Evolutionary conservation across 1,140 invertebrate species (phyloP), one percentile per base, ranked within the genome.

Genomic region (Teleogryllus occipitalis): DNA sequence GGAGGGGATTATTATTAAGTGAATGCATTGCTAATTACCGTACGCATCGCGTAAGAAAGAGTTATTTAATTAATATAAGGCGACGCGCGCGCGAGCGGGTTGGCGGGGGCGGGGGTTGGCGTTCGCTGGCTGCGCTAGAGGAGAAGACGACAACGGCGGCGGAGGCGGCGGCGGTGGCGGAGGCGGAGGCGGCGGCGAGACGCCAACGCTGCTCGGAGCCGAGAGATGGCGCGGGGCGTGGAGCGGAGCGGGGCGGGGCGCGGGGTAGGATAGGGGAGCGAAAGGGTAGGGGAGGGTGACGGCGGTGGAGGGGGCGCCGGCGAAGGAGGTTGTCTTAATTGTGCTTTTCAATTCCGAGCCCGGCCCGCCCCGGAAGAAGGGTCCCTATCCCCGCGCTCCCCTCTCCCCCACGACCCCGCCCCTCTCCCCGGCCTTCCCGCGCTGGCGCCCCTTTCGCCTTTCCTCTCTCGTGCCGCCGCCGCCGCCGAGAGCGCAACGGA

Each of bases 1-100:
- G 77, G 78, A 74, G 39, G 84, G 84, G 83, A 86, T 80, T 80
- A 80, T 80, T 80, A 80, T 80, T 80, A 80, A 80, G 73, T 80
- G 75, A 80, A 80, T 80, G 79, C 79, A 80, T 54, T 80, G 79
- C 79, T 80, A 80, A 80, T 80, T 80, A 80, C 79, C 79, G 78
- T 47, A 80, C 76, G 75, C 21, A 47, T 47, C 10, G 75, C 47
- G 27, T 48, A 77, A 47, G 75, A 80, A 80, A 80, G 79, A 80
- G 79, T 80, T 80, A 80, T 80, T 80, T 80, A 80, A 80, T 80
- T 80, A 80, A 80, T 80, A 74, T 80, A 80, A 80, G 79, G 75
- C 79, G 79, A 73, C 47, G 75, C 73, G 78, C 39, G 54, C 54
- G 54, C 10, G 18, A 65, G 54, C 2, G 18, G 54, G 27, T 39